Evolutionary conservation across 2,888 invertebrate species (phyloP), one percentile per base, ranked within the genome.

Genomic region (Seira ritae): DNA sequence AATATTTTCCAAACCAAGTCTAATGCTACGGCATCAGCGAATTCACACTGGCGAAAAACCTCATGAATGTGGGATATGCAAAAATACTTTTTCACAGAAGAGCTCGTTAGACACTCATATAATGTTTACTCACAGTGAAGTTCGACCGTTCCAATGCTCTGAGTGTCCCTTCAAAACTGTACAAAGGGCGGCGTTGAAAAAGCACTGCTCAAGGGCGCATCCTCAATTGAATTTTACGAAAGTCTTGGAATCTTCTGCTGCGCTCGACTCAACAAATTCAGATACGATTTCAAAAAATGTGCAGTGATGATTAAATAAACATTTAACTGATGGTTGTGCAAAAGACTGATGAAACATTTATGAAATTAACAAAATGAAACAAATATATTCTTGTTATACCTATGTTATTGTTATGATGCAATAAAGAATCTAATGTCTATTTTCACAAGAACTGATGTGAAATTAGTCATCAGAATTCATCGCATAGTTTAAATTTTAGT

Each of bases 1-100:
- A 89, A 90, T 89, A 0, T 93, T 93, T 87, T 90, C 90, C 87
- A 93, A 93, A 87, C 92, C 92, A 0, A 92, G 92, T 87, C 92
- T 92, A 87, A 90, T 93, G 12, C 90, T 91, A 60, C 90, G 93
- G 1, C 93, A 93, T 88, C 91, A 91, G 65, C 90, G 92, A 17
- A 92, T 92, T 31, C 94, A 94, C 89, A 93, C 93, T 1, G 93
- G 93, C 6, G 93, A 93, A 84, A 91, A 92, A 73, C 93, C 93
- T 0, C 93, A 92, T 90, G 91, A 92, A 31, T 94, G 94, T 89
- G 89, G 90, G 12, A 89, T 92, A 22, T 94, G 94, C 89, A 90
- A 91, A 3, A 93, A 93, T 89, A 92, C 92, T 0, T 94, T 94
- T 89, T 92, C 92, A 71, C 93, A 93, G 87, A 92, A 93, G 86